Percentiles rank a stretch among this genome's conserved stretches.
phyloP scores from a whole-genome alignment of 2,113 vertebrate genomes.

The Coptodon bakossiorum region DNA sequence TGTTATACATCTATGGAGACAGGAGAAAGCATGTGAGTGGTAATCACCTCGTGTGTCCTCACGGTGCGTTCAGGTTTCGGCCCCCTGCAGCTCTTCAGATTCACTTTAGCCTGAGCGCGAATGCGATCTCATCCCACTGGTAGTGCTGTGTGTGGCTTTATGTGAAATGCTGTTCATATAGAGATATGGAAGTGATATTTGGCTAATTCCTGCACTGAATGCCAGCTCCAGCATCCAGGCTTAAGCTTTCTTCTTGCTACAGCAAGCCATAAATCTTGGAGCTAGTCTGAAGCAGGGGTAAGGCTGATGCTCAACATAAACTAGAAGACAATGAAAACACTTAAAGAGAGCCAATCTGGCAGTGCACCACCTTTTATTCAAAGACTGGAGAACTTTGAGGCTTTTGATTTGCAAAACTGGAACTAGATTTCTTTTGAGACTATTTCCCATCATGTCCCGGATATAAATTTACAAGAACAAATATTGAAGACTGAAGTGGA shows the following conservation, averaged over 20 bases:
- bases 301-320: background rate
- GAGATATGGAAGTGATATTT: background rate
- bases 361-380: background rate
- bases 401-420: background rate
- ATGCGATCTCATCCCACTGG: background rate
- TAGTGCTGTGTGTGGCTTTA: background rate
- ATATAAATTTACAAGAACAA: background rate
- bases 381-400: background rate
- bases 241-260: background rate
- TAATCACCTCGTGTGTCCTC: background rate
- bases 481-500: background rate
- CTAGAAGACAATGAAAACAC: background rate
- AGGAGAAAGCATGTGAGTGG: background rate
- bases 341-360: background rate
- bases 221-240: background rate
- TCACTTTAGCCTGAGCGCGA: background rate
- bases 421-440: background rate
- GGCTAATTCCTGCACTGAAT: background rate
- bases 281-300: background rate
- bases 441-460: background rate
- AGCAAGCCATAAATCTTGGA: background rate
- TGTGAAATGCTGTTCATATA: background rate
- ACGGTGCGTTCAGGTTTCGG: background rate
- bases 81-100: constrained; percentile 1
- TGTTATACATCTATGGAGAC: background rate